These are phyloP conservation scores for Drosophila glabriapex DNA, from an alignment of 2,888 invertebrate genomes.

Conservation along the genomic window DNA sequence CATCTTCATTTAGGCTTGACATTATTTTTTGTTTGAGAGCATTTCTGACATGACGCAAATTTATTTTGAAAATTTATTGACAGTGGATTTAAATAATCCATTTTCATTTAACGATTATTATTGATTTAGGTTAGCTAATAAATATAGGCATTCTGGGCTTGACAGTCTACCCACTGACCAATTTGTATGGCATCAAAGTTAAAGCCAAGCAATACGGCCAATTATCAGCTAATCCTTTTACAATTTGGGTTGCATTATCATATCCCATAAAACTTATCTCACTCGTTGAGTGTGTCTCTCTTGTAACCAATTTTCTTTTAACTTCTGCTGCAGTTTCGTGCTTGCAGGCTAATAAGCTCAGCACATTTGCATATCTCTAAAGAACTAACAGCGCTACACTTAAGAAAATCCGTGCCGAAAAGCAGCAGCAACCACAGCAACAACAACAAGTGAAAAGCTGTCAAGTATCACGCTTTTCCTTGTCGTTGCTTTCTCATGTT, in stretches of 20 bases:
- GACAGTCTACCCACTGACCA: background rate
- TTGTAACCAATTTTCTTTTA: conserved; percentile 22
- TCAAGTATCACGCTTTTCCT: conserved; percentile 47
- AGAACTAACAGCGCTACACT: conserved; percentile 17
- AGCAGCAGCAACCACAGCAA: conserved; percentile 15
- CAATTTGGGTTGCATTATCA: conserved; percentile 11
- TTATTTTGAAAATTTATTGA: background rate
- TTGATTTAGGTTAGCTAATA: background rate
- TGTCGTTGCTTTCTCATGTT: background rate
- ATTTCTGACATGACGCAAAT: background rate
- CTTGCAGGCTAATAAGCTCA: conserved; percentile 57
- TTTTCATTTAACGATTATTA: background rate
- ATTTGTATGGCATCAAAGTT: background rate
- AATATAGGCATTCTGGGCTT: background rate
- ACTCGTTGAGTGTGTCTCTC: too few relatives aligned
- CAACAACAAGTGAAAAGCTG: conserved; percentile 38
- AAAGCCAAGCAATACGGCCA: conserved; percentile 9
- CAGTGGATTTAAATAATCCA: background rate
- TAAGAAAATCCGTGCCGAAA: conserved; percentile 38
- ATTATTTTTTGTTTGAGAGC: background rate
- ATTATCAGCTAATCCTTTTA: conserved; percentile 25
- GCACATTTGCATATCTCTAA: conserved; percentile 39
- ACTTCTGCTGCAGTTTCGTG: conserved; percentile 31
- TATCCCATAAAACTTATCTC: conserved; percentile 24
- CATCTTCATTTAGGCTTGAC: conserved; percentile 5